These are phyloP conservation scores for Myrmophylax atrothorax DNA, from an alignment of 2,113 vertebrate species.

Conservation along the genomic window DNA sequence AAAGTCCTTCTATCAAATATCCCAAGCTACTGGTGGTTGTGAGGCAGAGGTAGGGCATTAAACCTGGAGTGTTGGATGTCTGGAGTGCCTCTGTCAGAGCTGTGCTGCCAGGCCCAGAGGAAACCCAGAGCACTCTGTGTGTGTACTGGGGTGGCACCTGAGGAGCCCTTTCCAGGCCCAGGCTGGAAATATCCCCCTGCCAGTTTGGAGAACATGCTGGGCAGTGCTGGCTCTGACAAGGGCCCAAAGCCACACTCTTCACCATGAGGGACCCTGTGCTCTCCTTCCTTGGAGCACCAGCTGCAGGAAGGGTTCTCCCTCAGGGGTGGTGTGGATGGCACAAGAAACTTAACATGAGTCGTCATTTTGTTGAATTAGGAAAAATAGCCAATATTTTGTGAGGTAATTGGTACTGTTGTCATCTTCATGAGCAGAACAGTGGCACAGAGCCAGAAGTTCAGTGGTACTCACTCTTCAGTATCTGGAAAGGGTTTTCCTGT, in stretches of 20 bases:
- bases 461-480: neutral
- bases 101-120: neutral
- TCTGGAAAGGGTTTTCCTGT: neutral
- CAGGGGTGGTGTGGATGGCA: neutral
- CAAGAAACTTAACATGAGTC: neutral
- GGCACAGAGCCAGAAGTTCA: neutral
- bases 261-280: accelerated
- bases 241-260: neutral
- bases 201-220: neutral
- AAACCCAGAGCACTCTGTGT: neutral
- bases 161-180: neutral
- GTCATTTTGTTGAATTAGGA: neutral
- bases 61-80: neutral
- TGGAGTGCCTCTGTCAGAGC: neutral
- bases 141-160: too few species aligned
- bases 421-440: neutral
- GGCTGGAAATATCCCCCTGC: neutral
- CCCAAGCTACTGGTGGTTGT: neutral
- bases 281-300: neutral
- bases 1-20: neutral
- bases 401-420: neutral
- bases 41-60: neutral
- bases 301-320: neutral
- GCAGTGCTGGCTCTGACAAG: neutral
- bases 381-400: neutral